Evolutionary conservation across 2,888 invertebrate genomes (phyloP).

Genomic region (Frankliniella intonsa): DNA sequence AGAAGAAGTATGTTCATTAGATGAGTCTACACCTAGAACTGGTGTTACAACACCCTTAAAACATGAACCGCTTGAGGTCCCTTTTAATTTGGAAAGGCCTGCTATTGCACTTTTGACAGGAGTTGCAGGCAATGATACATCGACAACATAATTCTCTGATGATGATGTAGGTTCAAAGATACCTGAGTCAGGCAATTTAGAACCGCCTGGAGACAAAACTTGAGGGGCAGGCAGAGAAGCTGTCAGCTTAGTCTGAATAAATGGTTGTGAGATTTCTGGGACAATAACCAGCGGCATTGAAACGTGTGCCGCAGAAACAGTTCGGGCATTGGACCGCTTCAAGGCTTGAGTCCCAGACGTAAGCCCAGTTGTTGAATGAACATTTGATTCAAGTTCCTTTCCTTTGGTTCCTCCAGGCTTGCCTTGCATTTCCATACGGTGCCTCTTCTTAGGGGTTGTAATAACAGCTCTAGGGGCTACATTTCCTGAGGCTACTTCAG

Average conservation of each 20-base stretch:
- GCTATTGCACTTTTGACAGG: slow-evolving; percentile 36
- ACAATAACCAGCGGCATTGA: not conserved
- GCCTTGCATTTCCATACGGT: slow-evolving; percentile 54
- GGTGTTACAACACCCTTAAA: not conserved
- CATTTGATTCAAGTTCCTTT: not conserved
- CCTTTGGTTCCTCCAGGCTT: not conserved
- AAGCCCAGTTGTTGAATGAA: not conserved
- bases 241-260: slow-evolving; percentile 33
- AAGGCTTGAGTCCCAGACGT: not conserved
- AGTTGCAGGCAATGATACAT: slow-evolving; percentile 31
- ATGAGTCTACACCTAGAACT: not conserved
- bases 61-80: slow-evolving; percentile 21
- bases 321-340: not conserved
- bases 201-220: slow-evolving; percentile 30
- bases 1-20: not conserved
- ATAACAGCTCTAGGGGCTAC: slow-evolving; percentile 37
- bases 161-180: slow-evolving; percentile 62
- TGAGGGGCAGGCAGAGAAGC: slow-evolving; percentile 33
- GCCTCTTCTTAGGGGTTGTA: slow-evolving; percentile 70
- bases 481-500: slow-evolving; percentile 35
- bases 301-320: not conserved
- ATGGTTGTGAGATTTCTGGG: not conserved
- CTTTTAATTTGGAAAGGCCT: slow-evolving; percentile 37
- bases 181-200: slow-evolving; percentile 48
- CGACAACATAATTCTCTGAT: slow-evolving; percentile 3